Evolutionary conservation across 1,140 invertebrate genomes (phyloP).

Genomic region (Belonocnema kinseyi): DNA sequence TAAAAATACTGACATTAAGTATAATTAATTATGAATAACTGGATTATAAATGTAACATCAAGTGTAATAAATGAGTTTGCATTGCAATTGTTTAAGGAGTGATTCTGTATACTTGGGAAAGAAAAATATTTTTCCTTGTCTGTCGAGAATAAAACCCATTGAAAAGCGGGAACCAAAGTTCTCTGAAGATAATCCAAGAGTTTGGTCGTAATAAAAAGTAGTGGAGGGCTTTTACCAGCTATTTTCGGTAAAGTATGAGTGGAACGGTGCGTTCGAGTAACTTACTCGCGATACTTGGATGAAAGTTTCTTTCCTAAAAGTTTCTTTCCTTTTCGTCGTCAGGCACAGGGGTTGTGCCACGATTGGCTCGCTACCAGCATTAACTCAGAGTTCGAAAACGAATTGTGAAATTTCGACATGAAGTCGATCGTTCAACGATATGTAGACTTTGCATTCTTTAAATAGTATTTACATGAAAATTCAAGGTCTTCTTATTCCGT

Average conservation of each 20-base stretch:
- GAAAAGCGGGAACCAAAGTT: background rate
- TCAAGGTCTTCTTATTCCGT: background rate
- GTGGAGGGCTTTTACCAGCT: constrained; percentile 28
- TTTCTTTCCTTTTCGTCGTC: constrained; percentile 42
- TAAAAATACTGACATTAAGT: too few species aligned
- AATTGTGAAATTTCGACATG: constrained; percentile 23
- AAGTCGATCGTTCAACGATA: constrained; percentile 43
- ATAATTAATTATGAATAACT: too few species aligned
- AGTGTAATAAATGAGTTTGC: too few species aligned
- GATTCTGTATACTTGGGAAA: background rate
- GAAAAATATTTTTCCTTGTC: constrained; percentile 12
- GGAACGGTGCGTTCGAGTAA: constrained; percentile 51
- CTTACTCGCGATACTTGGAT: constrained; percentile 29
- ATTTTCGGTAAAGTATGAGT: constrained; percentile 30
- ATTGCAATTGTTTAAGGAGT: background rate
- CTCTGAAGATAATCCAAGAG: constrained; percentile 15
- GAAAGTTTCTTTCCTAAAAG: constrained; percentile 37
- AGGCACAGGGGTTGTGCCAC: constrained; percentile 32
- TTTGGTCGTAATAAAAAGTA: constrained; percentile 18
- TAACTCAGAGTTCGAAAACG: constrained; percentile 34
- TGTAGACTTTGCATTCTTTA: constrained; percentile 44
- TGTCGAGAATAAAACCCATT: constrained; percentile 15
- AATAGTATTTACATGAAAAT: constrained; percentile 37
- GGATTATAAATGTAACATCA: too few species aligned
- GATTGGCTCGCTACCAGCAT: constrained; percentile 44